Conservation (phyloP, 1,140 invertebrate genomes). For the Trichonephila clavipes region DNA sequence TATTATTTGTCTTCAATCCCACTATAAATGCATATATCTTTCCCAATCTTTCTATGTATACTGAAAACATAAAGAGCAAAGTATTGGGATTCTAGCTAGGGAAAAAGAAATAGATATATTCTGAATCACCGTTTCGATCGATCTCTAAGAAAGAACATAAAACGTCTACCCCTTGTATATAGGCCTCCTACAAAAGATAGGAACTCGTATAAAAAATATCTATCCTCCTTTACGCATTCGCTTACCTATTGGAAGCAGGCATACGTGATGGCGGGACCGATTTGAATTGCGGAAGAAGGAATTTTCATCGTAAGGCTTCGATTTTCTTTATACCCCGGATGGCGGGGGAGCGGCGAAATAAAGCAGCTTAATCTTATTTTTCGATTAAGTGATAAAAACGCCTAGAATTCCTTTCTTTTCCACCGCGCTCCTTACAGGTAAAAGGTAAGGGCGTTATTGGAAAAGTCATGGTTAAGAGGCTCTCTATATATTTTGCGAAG, state of each 20-base stretch:
- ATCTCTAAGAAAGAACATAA: conserved; percentile 66
- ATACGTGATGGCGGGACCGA: conserved; percentile 59
- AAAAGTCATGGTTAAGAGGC: conserved; percentile 64
- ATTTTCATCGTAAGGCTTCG: conserved; percentile 65
- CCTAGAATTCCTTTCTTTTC: conserved; percentile 68
- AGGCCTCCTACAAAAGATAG: conserved; percentile 67
- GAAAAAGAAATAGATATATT: conserved; percentile 67
- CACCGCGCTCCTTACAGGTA: conserved; percentile 12
- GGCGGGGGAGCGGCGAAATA: conserved; percentile 58
- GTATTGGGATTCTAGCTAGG: background rate
- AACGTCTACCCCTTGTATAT: conserved; percentile 58
- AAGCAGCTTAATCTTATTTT: conserved; percentile 76
- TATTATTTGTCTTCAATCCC: background rate
- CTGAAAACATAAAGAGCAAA: background rate
- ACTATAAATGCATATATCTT: background rate
- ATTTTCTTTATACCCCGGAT: conserved; percentile 54
- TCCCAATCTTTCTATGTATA: background rate
- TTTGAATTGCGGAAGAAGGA: conserved; percentile 72
- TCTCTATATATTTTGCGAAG: conserved; percentile 22
- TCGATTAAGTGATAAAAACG: conserved; percentile 77
- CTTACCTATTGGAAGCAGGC: conserved; percentile 65
- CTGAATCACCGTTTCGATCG: conserved; percentile 67
- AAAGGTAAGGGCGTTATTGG: conserved; percentile 61
- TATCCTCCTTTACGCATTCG: conserved; percentile 63
- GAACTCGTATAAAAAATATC: conserved; percentile 47